These are phyloP conservation scores for Parnassius mnemosyne DNA, from an alignment of 2,888 invertebrate genomes.

Conservation along the genomic window DNA sequence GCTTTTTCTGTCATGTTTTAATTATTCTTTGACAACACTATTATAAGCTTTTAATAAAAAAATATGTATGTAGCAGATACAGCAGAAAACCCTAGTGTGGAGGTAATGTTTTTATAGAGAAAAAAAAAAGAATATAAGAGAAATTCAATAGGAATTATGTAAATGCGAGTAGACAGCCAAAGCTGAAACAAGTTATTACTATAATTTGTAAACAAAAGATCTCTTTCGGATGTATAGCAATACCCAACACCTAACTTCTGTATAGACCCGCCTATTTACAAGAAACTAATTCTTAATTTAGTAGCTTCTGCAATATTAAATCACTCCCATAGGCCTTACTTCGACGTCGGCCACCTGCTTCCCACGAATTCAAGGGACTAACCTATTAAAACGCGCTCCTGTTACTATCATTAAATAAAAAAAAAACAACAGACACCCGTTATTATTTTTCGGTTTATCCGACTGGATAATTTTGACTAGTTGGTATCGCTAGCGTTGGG, in stretches of 20 bases:
- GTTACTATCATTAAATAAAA: constrained; percentile 69
- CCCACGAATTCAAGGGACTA: constrained; percentile 60
- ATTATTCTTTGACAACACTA: too few relatives aligned
- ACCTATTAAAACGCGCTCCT: constrained; percentile 58
- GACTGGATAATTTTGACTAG: constrained; percentile 51
- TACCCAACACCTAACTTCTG: not conserved
- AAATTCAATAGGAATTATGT: not conserved
- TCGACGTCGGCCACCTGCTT: constrained; percentile 41
- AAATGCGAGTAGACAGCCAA: not conserved
- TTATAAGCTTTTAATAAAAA: too few relatives aligned
- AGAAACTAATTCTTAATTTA: constrained; percentile 8
- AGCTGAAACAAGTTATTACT: too few relatives aligned
- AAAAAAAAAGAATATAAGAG: too few relatives aligned
- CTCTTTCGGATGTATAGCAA: not conserved
- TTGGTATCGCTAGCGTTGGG: constrained; percentile 34
- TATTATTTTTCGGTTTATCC: constrained; percentile 51
- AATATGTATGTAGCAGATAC: too few relatives aligned
- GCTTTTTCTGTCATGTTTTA: too few relatives aligned
- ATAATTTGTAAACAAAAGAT: too few relatives aligned
- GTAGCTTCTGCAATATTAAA: not conserved
- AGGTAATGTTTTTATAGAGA: too few relatives aligned
- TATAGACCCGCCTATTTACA: not conserved
- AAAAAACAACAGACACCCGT: constrained; percentile 57
- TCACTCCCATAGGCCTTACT: constrained; percentile 39
- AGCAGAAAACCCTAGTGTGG: too few relatives aligned